Evolutionary conservation across 2,888 invertebrate species (phyloP).

Genomic region (Trachelus stipa): DNA sequence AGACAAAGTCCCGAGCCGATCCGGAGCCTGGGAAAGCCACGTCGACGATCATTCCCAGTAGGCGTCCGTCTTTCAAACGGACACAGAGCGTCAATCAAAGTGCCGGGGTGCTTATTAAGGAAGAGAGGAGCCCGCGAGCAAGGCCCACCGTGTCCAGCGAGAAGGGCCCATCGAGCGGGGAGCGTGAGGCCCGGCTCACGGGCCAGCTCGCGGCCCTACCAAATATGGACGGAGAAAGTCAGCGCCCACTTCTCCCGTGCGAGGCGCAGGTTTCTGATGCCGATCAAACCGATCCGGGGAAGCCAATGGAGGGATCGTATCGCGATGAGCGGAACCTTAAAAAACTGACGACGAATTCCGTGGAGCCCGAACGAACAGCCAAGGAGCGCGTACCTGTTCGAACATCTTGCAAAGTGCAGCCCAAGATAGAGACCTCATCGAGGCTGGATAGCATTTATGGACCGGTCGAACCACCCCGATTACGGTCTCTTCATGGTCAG

Average conservation of each 20-base stretch:
- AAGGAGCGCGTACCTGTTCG: not conserved
- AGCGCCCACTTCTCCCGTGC: constrained; percentile 39
- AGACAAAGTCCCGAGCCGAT: not conserved
- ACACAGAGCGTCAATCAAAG: constrained; percentile 41
- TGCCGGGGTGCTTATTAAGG: constrained; percentile 37
- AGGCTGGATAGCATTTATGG: constrained; percentile 28
- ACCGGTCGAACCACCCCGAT: constrained; percentile 27
- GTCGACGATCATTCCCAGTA: constrained; percentile 25
- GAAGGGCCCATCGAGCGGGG: constrained; percentile 38
- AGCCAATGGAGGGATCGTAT: not conserved
- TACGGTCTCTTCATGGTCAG: not conserved
- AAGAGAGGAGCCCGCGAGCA: constrained; percentile 37
- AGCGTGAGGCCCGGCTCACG: constrained; percentile 40
- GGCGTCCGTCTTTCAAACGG: constrained; percentile 49
- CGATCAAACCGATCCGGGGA: constrained; percentile 28
- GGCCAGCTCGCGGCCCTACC: constrained; percentile 47
- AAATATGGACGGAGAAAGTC: constrained; percentile 58
- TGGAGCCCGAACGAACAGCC: not conserved
- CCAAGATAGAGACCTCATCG: not conserved
- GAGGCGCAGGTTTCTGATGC: not conserved
- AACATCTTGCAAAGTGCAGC: not conserved
- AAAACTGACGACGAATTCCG: not conserved
- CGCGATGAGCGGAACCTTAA: not conserved
- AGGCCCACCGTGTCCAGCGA: constrained; percentile 21
- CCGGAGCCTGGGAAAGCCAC: constrained; percentile 25